These are phyloP conservation scores for Rallus crepitans DNA, from an alignment of 2,797 vertebrate species.

Conservation along the genomic window DNA sequence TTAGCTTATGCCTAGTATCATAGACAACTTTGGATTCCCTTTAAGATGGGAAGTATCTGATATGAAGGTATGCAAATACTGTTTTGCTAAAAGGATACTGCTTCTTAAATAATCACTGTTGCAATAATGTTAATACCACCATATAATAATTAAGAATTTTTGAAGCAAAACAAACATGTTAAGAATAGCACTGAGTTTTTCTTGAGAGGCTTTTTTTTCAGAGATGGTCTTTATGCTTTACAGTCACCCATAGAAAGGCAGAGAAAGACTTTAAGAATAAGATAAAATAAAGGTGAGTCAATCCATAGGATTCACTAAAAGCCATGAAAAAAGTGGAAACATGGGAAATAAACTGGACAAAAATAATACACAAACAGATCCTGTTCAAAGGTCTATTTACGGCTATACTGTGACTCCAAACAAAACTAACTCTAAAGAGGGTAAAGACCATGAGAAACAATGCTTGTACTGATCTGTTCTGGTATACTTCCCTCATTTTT, in stretches of 20 bases:
- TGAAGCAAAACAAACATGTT: neutral
- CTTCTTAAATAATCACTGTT: neutral
- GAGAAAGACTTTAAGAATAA: neutral
- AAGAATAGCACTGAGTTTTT: neutral
- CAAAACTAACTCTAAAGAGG: neutral
- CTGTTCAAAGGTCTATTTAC: neutral
- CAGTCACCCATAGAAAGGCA: neutral
- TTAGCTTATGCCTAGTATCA: neutral
- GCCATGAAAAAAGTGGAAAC: neutral
- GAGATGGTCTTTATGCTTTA: neutral
- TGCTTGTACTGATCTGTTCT: neutral
- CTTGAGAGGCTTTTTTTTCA: neutral
- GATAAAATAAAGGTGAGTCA: neutral
- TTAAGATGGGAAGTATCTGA: neutral
- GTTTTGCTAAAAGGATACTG: neutral
- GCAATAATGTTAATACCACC: neutral
- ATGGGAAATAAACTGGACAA: neutral
- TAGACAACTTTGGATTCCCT: neutral
- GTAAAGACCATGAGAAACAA: neutral
- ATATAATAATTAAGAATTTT: neutral
- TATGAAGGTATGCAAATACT: neutral
- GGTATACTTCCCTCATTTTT: neutral
- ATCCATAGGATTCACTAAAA: neutral
- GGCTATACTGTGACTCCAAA: neutral
- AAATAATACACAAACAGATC: neutral